These are phyloP conservation scores for Dendrocincla tyrannina DNA, from an alignment of 2,797 vertebrate species.

Conservation along the genomic window DNA sequence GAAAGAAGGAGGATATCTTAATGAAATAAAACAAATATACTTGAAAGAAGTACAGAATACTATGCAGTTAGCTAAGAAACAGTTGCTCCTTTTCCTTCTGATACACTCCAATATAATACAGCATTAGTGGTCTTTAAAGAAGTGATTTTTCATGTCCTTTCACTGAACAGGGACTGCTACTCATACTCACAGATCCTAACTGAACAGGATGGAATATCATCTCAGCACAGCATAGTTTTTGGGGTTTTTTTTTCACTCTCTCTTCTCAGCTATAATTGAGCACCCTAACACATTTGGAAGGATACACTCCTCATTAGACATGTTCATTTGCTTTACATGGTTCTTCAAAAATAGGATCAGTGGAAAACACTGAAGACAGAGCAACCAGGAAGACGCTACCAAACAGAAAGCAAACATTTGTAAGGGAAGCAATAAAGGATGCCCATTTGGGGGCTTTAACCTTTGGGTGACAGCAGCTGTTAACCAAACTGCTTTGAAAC, in stretches of 20 bases:
- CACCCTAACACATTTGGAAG: not conserved
- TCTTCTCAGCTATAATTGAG: not conserved
- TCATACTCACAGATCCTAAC: not conserved
- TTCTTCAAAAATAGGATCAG: not conserved
- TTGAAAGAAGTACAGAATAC: not conserved
- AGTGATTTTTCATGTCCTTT: not conserved
- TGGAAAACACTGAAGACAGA: not conserved
- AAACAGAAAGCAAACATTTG: constrained; percentile 3
- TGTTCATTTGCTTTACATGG: not conserved
- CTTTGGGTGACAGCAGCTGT: constrained; percentile 45
- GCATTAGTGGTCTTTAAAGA: not conserved
- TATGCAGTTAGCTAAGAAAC: not conserved
- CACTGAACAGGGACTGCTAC: not conserved
- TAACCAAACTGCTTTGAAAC: constrained; percentile 34
- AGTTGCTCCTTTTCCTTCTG: not conserved
- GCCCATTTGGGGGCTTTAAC: constrained; percentile 27
- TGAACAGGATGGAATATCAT: not conserved
- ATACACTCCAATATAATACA: not conserved
- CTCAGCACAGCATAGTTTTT: not conserved
- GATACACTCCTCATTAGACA: not conserved
- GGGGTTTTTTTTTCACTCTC: not conserved
- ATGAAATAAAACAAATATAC: not conserved
- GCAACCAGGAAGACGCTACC: not conserved
- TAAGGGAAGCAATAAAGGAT: constrained; percentile 11
- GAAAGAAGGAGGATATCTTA: not conserved